Base-by-base conservation (phyloP, 2,797 vertebrate species). In the Mormyrops boulengeri region DNA sequence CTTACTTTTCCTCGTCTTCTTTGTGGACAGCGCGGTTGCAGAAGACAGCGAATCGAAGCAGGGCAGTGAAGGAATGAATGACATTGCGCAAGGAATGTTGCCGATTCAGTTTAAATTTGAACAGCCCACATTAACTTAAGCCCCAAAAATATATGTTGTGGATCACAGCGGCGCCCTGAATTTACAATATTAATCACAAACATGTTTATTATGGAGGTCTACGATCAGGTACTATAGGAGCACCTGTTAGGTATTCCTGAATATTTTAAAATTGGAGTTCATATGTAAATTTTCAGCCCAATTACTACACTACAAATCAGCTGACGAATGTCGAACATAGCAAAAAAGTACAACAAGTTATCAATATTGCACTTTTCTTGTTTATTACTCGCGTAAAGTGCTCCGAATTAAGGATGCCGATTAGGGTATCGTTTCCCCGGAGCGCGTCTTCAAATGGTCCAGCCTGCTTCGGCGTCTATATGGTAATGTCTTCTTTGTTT, bases 401-500 rank as follows among this genome's bases (percentile, higher is more conserved):
- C 41, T 41, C 41, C 14, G 41, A 47, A 44, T 41, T 82, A 41
- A 82, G 77, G 73, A 44, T 6, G 12, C 17, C 12, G 66, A n/a
- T 80, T 41, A 80, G 17, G 73, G 41, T 82, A 47, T 52, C 22
- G 22, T 85, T 47, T 85, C 53, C 53, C 55, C 19, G 52, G 86
- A 55, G 38, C 86, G 7, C 49, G 11, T 89, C 82, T 84, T 89
- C 12, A 30, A 55, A 55, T 1, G 22, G 82, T 87, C 89, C 47
- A 53, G 62, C 84, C 89, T 69, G 44, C 11, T 19, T 87, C 60
- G 11, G 53, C 44, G 30, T 19, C 47, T 60, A 77, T 89, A 87
- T 89, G 89, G 84, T 89, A 87, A 89, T 87, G 30, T 50, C 17
- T 89, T 62, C 34, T 49, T 66, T 89, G 89, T 89, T 87, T 89